Evolutionary conservation across 2,888 invertebrate species (phyloP).

Genomic region (Amphipyra tragopoginis): DNA sequence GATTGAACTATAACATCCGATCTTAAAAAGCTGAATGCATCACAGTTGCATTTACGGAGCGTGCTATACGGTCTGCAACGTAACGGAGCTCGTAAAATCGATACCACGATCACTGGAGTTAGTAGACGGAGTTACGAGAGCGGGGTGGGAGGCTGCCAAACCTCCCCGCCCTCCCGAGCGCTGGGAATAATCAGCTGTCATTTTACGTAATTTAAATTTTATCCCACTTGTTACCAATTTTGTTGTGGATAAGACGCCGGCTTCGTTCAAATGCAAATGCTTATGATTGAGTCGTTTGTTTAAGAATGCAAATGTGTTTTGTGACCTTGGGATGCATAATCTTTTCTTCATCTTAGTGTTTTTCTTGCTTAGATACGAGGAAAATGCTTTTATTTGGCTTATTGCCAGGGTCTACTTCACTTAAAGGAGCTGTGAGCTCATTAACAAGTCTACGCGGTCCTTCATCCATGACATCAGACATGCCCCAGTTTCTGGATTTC

Average conservation of each 20-base stretch:
- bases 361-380: background rate
- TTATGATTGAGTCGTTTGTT: slow-evolving; percentile 33
- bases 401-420: background rate
- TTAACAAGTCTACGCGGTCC: slow-evolving; percentile 9
- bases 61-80: slow-evolving; percentile 27
- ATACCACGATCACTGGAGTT: slow-evolving; percentile 60
- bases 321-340: slow-evolving; percentile 2
- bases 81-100: slow-evolving; percentile 63
- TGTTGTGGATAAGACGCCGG: slow-evolving; percentile 30
- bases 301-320: slow-evolving; percentile 28
- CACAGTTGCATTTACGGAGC: slow-evolving; percentile 27
- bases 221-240: slow-evolving; percentile 52
- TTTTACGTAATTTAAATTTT: slow-evolving; percentile 62
- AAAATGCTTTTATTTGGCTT: slow-evolving; percentile 9
- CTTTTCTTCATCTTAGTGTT: background rate
- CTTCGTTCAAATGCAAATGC: slow-evolving; percentile 31
- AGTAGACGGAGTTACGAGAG: slow-evolving; percentile 58
- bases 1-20: slow-evolving; percentile 14
- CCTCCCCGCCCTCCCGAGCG: slow-evolving; percentile 29
- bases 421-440: slow-evolving; percentile 5
- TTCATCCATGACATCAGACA: slow-evolving; percentile 32
- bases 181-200: slow-evolving; percentile 67
- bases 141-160: slow-evolving; percentile 44
- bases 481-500: slow-evolving; percentile 31
- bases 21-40: slow-evolving; percentile 23